Base-by-base conservation (phyloP, 2,888 invertebrate genomes). In the Cephus spinipes region DNA sequence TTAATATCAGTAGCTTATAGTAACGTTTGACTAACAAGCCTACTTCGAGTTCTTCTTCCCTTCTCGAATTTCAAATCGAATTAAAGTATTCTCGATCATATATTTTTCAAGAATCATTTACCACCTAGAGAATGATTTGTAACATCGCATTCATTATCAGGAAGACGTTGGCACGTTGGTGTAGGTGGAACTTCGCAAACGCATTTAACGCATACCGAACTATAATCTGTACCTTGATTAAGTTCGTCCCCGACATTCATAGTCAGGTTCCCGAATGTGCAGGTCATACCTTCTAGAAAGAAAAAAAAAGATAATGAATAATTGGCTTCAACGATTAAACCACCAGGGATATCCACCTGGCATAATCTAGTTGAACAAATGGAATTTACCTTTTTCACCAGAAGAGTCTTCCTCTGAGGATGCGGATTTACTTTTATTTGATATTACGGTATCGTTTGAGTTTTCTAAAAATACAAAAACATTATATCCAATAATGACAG, bases 111-210 rank as follows among this genome's bases (percentile, higher is more conserved):
- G 9, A 23, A 23, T 55, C 23, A 55, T 9, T 23, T 55, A 9
- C 23, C 23, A 9, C 55, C 15, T 1, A 31, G 4, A 12, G 12
- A 36, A 36, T 36, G 12, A 4, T 36, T 86, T 84, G 76, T 89
- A 88, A 35, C 84, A 83, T 36, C 36, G 36, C 36, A 36, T 36
- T 36, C 36, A 1, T 36, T 15, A 4, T 36, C 36, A 73, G 84
- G 79, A 15, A 88, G 80, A 77, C 82, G 85, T 77, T 82, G 84
- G 68, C 90, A 90, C 9, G 89, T 89, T 0, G 85, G 88, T 0
- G 80, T 0, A 0, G 89, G 90, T 32, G 89, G 88, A 0, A 90
- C 85, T 36, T 90, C 88, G 81, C 90, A 89, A 3, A 83, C 77
- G 69, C 90, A 90, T 76, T 85, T 87, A 1, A 87, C 73, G 76